These are phyloP conservation scores for Dromaius novaehollandiae DNA, from an alignment of 2,113 vertebrate genomes.

Conservation along the genomic window DNA sequence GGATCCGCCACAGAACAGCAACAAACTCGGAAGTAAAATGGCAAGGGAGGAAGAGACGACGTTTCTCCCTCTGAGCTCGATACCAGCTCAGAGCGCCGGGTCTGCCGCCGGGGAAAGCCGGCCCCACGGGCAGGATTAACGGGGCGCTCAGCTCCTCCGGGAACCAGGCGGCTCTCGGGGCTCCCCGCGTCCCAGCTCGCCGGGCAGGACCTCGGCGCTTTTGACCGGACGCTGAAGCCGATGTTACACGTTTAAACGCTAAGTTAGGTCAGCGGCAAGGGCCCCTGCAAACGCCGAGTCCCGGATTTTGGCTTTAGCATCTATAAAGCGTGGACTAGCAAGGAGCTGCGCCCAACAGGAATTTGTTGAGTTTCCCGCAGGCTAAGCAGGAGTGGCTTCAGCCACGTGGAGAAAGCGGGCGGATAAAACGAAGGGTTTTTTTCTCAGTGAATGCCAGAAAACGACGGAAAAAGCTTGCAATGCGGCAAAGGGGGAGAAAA, in stretches of 20 bases:
- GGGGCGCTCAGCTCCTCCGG: background rate
- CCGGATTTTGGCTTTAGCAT: too few species aligned
- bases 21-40: background rate
- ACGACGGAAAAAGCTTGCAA: constrained; percentile 9
- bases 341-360: background rate
- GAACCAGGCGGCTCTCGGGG: background rate
- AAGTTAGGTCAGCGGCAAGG: too few species aligned
- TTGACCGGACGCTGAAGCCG: too few species aligned
- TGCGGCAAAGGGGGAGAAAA: constrained; percentile 52
- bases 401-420: background rate
- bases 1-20: background rate
- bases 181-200: background rate
- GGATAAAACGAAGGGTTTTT: background rate
- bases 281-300: too few species aligned
- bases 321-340: too few species aligned
- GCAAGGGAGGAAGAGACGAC: background rate
- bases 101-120: background rate
- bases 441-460: constrained; percentile 15
- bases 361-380: constrained; percentile 11
- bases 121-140: background rate
- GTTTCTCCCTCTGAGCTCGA: background rate
- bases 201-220: too few species aligned
- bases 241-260: too few species aligned
- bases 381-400: constrained; percentile 39
- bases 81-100: background rate